A percentile compares a stretch with the other conserved stretches of the same genome.
Evolutionary conservation across 2,888 invertebrate species (phyloP).

Genomic region (Leucophenga montana): DNA sequence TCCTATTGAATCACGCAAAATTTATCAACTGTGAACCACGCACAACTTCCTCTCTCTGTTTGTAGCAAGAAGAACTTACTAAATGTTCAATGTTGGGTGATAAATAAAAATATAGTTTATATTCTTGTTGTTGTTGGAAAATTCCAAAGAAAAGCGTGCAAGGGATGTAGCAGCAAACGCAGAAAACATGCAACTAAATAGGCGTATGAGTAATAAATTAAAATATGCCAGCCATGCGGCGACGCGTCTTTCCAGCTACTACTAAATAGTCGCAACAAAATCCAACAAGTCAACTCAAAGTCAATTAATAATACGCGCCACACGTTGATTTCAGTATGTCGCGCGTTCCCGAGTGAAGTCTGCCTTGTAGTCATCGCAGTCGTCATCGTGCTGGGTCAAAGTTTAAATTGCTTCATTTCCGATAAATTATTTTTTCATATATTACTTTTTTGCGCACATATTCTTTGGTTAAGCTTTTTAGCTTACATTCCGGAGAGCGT

Average conservation of each 20-base stretch:
- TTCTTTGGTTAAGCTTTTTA: background rate
- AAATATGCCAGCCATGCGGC: conserved; percentile 48
- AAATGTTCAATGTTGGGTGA: background rate
- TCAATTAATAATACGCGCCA: conserved; percentile 57
- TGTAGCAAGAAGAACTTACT: background rate
- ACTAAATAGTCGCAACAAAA: conserved; percentile 13
- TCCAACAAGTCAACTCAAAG: conserved; percentile 63
- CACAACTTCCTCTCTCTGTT: conserved; percentile 8
- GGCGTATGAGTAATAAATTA: conserved; percentile 65
- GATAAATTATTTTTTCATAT: background rate
- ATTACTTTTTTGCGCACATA: background rate
- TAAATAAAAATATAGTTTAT: background rate
- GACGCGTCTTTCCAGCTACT: too few relatives aligned
- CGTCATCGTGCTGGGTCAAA: conserved; percentile 2
- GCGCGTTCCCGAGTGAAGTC: too few relatives aligned
- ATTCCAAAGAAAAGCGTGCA: background rate
- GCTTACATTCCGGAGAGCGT: background rate
- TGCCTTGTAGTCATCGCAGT: too few relatives aligned
- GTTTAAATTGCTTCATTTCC: conserved; percentile 23
- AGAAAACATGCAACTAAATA: conserved; percentile 41
- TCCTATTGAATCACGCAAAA: conserved; percentile 10
- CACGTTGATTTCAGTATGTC: too few relatives aligned
- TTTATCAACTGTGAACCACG: conserved; percentile 24
- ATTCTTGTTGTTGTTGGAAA: background rate
- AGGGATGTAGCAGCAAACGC: background rate